Base-by-base conservation (phyloP, 2,113 vertebrate species). In the Oreocharis arfaki region DNA sequence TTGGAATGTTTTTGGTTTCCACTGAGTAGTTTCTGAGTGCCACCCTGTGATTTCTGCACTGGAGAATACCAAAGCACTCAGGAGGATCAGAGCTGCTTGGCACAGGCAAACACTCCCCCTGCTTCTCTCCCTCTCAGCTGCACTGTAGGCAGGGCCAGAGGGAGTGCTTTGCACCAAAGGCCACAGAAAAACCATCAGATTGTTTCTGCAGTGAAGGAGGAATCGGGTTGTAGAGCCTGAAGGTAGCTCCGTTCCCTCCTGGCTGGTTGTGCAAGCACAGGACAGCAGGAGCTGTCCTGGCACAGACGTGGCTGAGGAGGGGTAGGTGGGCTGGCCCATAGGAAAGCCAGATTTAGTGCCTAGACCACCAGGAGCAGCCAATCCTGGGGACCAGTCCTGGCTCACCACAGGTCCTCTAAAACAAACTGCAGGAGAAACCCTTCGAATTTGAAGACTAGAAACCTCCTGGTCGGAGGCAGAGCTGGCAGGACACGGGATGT, bases 291-390 rank as follows among this genome's bases (percentile, higher is more conserved):
- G 49, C 44, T 65, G 70, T 57, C 17, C 56, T 4, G 11, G 50
- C 56, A 32, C 30, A n/a, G 64, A 33, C 0, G 1, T 19, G 39
- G 32, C 41, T 1, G 1, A 41, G 41, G 23, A 11, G 7, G 10
- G 11, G 3, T 6, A 22, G 49, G 28, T 26, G 39, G 9, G 49
- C 56, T 87, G 83, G 28, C 46, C 16, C 9, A 1, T 5, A 12
- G 61, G 42, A 56, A 59, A 71, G 23, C 15, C 35, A 32, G 11
- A 30, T 35, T 78, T 60, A 75, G 46, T 37, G 41, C 14, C 42
- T 57, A 33, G 53, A 41, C 9, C 50, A 32, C 10, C 10, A 4
- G 27, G 23, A 87, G 50, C 46, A 80, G 37, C 63, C 60, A 0
- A 0, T 17, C 53, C 37, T 41, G 16, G 28, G 33, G 9, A 44